These are phyloP conservation scores for Nixonia krombeini DNA, from an alignment of 1,140 invertebrate genomes.

Conservation along the genomic window DNA sequence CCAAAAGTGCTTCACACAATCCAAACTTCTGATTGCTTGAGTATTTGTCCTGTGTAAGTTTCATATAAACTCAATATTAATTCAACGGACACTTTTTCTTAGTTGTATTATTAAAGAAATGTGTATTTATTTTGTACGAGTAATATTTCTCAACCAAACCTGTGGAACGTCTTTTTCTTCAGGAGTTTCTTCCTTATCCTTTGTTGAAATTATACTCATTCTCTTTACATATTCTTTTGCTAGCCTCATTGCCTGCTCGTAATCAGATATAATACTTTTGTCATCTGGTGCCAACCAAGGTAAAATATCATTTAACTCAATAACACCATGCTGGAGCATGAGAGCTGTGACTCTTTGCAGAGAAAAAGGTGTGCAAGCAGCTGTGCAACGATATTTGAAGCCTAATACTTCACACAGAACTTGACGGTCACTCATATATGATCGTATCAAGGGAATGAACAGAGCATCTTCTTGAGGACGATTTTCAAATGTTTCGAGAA, in stretches of 20 bases:
- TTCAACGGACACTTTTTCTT: background rate
- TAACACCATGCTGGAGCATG: slow-evolving; percentile 89
- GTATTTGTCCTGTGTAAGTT: slow-evolving; percentile 74
- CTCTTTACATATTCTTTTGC: slow-evolving; percentile 91
- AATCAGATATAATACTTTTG: slow-evolving; percentile 82
- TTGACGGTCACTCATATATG: slow-evolving; percentile 87
- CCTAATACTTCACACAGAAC: slow-evolving; percentile 95
- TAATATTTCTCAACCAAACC: too few relatives aligned
- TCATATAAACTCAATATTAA: slow-evolving; percentile 12
- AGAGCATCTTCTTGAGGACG: slow-evolving; percentile 81
- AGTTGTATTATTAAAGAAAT: background rate
- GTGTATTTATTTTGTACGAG: too few relatives aligned
- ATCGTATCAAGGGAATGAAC: slow-evolving; percentile 87
- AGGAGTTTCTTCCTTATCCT: slow-evolving; percentile 83
- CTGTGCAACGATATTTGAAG: slow-evolving; percentile 92
- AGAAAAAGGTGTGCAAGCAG: slow-evolving; percentile 82
- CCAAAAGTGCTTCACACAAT: slow-evolving; percentile 89
- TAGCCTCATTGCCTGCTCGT: slow-evolving; percentile 86
- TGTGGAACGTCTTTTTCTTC: slow-evolving; percentile 80
- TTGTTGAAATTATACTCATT: slow-evolving; percentile 88
- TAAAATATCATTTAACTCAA: slow-evolving; percentile 91
- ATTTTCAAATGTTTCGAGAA: slow-evolving; percentile 97
- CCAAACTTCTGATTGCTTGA: slow-evolving; percentile 94
- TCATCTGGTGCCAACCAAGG: slow-evolving; percentile 92
- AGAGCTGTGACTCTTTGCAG: slow-evolving; percentile 92